Conservation (phyloP, 2,888 invertebrate species). For the Clitarchus hookeri region DNA sequence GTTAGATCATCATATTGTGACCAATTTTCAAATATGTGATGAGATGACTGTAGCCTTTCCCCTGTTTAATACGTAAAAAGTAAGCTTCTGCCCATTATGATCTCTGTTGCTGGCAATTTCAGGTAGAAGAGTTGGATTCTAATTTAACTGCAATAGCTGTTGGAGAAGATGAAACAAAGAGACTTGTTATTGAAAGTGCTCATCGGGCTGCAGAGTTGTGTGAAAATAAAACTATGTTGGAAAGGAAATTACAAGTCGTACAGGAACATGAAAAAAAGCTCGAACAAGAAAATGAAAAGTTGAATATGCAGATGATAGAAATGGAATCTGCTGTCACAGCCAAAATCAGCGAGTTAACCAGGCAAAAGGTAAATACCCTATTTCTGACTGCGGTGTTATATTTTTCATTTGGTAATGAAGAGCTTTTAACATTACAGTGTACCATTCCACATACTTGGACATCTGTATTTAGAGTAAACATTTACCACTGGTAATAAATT, state of each 20-base stretch:
- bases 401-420: not conserved
- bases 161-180: constrained; percentile 47
- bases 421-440: too few species aligned
- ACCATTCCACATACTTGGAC: too few species aligned
- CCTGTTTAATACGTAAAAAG: too few species aligned
- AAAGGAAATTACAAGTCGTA: constrained; percentile 46
- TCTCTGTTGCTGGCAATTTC: not conserved
- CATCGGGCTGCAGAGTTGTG: constrained; percentile 38
- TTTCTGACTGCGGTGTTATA: not conserved
- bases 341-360: constrained; percentile 37
- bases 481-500: too few species aligned
- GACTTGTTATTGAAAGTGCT: constrained; percentile 45
- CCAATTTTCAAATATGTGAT: too few species aligned
- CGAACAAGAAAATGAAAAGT: constrained; percentile 38
- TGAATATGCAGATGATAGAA: constrained; percentile 39
- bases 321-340: constrained; percentile 32
- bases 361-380: constrained; percentile 35
- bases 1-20: too few species aligned
- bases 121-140: constrained; percentile 46
- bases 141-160: constrained; percentile 47
- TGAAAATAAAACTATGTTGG: constrained; percentile 42
- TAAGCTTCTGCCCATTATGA: too few species aligned
- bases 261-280: constrained; percentile 35
- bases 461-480: too few species aligned
- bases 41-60: too few species aligned